Conservation (phyloP, 1,140 invertebrate genomes). For the Acyrthosiphon pisum region DNA sequence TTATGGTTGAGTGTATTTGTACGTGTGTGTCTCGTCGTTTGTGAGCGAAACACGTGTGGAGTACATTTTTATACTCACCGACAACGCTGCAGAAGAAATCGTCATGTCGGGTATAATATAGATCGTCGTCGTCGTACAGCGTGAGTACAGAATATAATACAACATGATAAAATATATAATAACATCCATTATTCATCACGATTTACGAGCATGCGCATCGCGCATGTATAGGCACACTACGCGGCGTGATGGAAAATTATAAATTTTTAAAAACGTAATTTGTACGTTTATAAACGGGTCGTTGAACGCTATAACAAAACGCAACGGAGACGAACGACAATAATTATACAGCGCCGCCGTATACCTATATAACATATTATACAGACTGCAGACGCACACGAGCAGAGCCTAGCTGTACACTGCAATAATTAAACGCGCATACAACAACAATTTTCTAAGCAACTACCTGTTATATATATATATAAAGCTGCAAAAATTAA, state of each 20-base stretch:
- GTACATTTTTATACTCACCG: neutral
- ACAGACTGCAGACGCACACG: neutral
- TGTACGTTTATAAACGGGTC: neutral
- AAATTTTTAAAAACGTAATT: conserved; percentile 13
- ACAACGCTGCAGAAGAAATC: neutral
- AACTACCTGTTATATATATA: neutral
- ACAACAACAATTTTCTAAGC: neutral
- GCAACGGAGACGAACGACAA: neutral
- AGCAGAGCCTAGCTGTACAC: neutral
- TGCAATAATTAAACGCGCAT: neutral
- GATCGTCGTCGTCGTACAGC: neutral
- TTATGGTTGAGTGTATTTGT: neutral
- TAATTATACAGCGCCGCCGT: neutral
- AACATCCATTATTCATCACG: too few relatives aligned
- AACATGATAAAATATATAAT: too few relatives aligned
- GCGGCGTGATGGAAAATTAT: neutral
- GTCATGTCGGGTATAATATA: neutral
- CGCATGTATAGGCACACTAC: neutral
- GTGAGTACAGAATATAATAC: neutral
- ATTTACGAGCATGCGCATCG: neutral
- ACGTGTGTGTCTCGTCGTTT: neutral
- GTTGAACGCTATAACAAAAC: neutral
- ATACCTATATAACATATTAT: neutral
- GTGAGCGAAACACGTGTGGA: neutral
- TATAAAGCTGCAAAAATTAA: neutral